phyloP scores from a whole-genome alignment of 2,797 vertebrate genomes.

The Sebastes hopkinsi region DNA sequence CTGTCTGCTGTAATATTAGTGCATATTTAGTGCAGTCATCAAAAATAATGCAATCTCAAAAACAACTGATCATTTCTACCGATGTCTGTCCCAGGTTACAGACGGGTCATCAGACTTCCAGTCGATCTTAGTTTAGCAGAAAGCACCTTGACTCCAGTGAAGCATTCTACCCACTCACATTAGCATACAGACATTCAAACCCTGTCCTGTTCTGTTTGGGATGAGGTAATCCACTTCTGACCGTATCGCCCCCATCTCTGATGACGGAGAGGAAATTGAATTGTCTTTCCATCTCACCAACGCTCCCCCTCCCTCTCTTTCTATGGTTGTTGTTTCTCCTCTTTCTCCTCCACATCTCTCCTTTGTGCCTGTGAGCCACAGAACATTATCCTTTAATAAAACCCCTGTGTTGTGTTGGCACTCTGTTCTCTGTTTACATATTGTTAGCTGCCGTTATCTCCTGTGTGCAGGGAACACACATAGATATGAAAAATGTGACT shows the following conservation, averaged over 20 bases:
- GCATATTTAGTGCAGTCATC: neutral
- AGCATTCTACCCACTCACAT: neutral
- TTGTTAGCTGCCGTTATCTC: neutral
- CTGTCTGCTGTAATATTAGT: neutral
- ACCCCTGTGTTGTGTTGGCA: neutral
- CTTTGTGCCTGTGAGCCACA: neutral
- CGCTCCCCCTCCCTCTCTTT: neutral
- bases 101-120: neutral
- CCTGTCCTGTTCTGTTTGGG: conserved; percentile 4
- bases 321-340: neutral
- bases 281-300: conserved; percentile 38
- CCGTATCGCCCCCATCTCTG: conserved; percentile 38
- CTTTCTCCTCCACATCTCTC: neutral
- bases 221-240: conserved; percentile 54
- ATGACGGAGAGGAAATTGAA: conserved; percentile 56
- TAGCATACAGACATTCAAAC: conserved; percentile 2
- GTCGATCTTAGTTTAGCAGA: neutral
- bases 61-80: neutral
- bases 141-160: neutral
- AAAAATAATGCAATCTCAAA: neutral
- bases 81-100: neutral
- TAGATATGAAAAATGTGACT: neutral
- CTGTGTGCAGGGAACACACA: neutral
- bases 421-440: neutral
- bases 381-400: neutral